Evolutionary conservation across 2,888 invertebrate species (phyloP), one percentile per base, ranked within the genome.

Genomic region (Hydrotaea cyrtoneurina): DNA sequence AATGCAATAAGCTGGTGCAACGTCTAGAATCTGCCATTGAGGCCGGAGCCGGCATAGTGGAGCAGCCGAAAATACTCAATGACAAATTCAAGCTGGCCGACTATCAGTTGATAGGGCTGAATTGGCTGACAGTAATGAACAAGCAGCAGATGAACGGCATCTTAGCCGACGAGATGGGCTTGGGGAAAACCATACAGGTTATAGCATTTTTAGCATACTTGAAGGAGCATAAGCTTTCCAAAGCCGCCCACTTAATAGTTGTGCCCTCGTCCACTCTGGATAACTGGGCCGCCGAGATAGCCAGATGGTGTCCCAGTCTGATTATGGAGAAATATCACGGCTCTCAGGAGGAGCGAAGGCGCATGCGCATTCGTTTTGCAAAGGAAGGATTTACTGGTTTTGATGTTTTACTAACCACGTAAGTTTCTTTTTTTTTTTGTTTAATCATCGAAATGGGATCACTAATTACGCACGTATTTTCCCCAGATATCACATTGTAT

Each of bases 211-310:
- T 98, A 0, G 96, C 98, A 0, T 96, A 98, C 90, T 93, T 99
- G 17, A 96, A 97, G 92, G 97, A 98, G 90, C 94, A 95, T 0
- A 95, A 95, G 0, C 94, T 95, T 62, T 94, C 94, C 0, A 93
- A 93, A 85, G 96, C 96, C 13, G 97, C 98, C 0, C 98, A 98
- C 93, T 93, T 99, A 76, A 95, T 99, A 87, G 96, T 99, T 3
- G 98, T 98, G n/a, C 99, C 99, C 0, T 97, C 98, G 43, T 98
- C 98, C 7, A 99, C 98, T 0, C 94, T 99, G 88, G 97, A 97
- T 89, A 97, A 97, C 91, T 97, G 97, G 97, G 95, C 94, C 86
- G 94, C 94, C 15, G 97, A 97, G 90, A 93, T 97, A 57, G 92
- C 93, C 0, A 94, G 90, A 74, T 97, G 97, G 97, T 97, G 97